Conservation (phyloP, 2,113 vertebrate genomes). For the Myotis davidii region DNA sequence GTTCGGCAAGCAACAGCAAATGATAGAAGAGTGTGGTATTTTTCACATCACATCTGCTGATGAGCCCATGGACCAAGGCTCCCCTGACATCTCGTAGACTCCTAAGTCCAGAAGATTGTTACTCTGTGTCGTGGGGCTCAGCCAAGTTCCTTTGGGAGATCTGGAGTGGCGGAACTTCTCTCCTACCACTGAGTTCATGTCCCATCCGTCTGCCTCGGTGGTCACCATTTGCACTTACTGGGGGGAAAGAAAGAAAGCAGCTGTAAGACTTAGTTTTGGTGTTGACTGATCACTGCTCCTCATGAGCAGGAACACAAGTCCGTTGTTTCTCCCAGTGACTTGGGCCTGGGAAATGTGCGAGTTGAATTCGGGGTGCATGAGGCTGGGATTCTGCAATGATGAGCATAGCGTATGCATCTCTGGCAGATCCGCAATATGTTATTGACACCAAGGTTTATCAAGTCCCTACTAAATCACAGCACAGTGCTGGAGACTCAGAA, state of each 20-base stretch:
- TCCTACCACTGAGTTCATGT: conserved; percentile 27
- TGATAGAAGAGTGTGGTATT: conserved; percentile 67
- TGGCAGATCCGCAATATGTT: background rate
- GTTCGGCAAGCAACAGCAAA: conserved; percentile 81
- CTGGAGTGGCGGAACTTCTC: conserved; percentile 71
- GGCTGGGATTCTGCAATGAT: background rate
- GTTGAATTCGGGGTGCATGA: background rate
- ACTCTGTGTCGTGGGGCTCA: conserved; percentile 54
- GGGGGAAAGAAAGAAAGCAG: conserved; percentile 27
- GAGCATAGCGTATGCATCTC: background rate
- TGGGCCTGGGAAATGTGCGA: background rate
- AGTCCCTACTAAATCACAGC: background rate
- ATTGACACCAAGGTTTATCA: background rate
- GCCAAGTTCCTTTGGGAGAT: conserved; percentile 48
- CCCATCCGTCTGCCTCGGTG: background rate
- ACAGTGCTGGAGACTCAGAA: background rate
- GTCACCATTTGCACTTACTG: conserved; percentile 79
- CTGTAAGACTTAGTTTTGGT: conserved; percentile 14
- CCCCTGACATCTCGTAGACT: conserved; percentile 23
- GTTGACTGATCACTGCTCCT: background rate
- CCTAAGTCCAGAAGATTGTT: conserved; percentile 54
- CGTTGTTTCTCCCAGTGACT: background rate
- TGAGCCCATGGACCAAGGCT: conserved; percentile 41
- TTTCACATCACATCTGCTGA: conserved; percentile 66
- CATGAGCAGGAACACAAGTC: too few relatives aligned